A percentile compares a stretch with the other conserved stretches of the same genome.
phyloP scores from a whole-genome alignment of 2,888 invertebrate species.

The Cenopis cana region DNA sequence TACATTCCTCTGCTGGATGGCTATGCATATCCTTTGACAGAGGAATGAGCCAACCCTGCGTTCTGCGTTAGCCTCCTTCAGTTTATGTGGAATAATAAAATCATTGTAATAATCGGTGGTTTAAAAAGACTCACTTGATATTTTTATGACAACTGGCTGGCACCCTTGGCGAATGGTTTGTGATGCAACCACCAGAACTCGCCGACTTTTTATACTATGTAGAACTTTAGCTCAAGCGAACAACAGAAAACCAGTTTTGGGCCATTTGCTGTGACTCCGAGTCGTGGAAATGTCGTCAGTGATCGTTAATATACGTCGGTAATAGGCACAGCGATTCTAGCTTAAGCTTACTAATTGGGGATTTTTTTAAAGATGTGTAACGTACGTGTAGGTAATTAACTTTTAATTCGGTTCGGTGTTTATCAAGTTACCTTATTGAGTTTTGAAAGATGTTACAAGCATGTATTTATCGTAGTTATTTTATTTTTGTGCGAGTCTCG shows the following conservation, averaged over 20 bases:
- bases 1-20: too few relatives aligned
- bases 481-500: too few relatives aligned
- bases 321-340: too few relatives aligned
- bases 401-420: background rate
- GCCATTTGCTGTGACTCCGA: conserved; percentile 32
- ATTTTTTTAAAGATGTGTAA: conserved; percentile 11
- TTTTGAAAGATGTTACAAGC: too few relatives aligned
- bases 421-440: too few relatives aligned
- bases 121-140: conserved; percentile 31
- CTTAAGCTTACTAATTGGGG: conserved; percentile 20
- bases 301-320: conserved; percentile 31
- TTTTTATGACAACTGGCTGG: conserved; percentile 32
- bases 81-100: background rate
- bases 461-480: too few relatives aligned
- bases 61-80: too few relatives aligned
- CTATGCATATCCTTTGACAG: too few relatives aligned
- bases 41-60: too few relatives aligned
- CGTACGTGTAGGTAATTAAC: background rate
- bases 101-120: background rate
- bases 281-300: conserved; percentile 43
- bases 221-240: conserved; percentile 37
- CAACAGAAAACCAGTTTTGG: conserved; percentile 46
- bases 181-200: conserved; percentile 34
- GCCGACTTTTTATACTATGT: conserved; percentile 46
- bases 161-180: conserved; percentile 29